These are phyloP conservation scores for Ctena decussata DNA, from an alignment of 2,888 invertebrate genomes.

Conservation along the genomic window DNA sequence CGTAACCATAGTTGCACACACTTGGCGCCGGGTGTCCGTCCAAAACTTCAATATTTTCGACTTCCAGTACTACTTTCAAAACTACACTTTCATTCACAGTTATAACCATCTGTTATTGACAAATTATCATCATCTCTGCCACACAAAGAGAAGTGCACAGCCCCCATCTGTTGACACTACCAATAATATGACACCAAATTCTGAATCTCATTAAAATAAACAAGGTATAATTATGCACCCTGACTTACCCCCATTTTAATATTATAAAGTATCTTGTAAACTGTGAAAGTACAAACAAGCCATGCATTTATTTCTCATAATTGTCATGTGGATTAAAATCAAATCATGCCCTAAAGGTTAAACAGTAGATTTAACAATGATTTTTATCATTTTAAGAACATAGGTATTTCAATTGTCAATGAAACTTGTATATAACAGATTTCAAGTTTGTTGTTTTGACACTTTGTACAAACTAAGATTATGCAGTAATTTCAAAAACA, in stretches of 20 bases:
- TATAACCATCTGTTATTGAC: background rate
- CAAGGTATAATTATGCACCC: conserved; percentile 3
- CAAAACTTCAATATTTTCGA: too few relatives aligned
- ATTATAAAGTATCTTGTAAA: conserved; percentile 32
- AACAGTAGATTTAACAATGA: conserved; percentile 37
- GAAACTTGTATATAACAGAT: conserved; percentile 12
- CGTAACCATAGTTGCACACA: too few relatives aligned
- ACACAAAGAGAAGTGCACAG: background rate
- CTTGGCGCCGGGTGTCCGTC: too few relatives aligned
- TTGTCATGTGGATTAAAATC: conserved; percentile 63
- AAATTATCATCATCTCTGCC: background rate
- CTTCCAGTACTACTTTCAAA: too few relatives aligned
- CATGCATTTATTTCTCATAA: conserved; percentile 45
- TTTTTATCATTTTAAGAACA: conserved; percentile 55
- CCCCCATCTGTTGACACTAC: conserved; percentile 3
- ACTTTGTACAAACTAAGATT: background rate
- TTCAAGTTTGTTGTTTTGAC: conserved; percentile 33
- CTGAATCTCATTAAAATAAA: background rate
- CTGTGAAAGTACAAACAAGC: conserved; percentile 51
- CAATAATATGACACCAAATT: background rate
- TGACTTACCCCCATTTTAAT: background rate
- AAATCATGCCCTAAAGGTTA: conserved; percentile 33
- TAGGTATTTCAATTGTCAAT: conserved; percentile 24
- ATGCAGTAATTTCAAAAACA: conserved; percentile 29
- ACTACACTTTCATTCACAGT: too few relatives aligned